These are phyloP conservation scores for Tetramorium parvispinum DNA, from an alignment of 1,140 invertebrate genomes.

Conservation along the genomic window DNA sequence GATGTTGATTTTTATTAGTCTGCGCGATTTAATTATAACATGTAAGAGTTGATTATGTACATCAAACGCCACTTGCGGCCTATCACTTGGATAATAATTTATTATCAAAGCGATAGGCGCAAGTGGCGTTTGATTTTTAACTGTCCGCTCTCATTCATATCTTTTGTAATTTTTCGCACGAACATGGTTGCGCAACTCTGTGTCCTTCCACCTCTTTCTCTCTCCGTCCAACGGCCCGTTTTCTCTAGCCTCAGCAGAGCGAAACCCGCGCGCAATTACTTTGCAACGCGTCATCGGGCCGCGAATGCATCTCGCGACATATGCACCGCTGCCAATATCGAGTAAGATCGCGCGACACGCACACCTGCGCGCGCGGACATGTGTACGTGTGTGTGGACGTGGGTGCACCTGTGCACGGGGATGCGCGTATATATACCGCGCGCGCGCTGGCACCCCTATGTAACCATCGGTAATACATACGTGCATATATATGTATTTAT, in stretches of 20 bases:
- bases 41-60: no score
- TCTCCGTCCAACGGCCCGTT: background rate
- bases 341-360: conserved; percentile 50
- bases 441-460: conserved; percentile 15
- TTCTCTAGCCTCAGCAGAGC: background rate
- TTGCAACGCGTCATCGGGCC: conserved; percentile 29
- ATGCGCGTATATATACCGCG: conserved; percentile 14
- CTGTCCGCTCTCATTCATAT: background rate
- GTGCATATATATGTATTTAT: background rate
- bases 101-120: background rate
- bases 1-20: background rate
- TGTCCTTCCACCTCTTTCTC: background rate
- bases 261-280: conserved; percentile 49
- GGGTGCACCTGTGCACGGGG: conserved; percentile 31
- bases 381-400: background rate
- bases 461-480: conserved; percentile 23
- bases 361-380: conserved; percentile 24
- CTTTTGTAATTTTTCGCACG: background rate
- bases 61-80: no score
- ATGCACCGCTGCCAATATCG: conserved; percentile 53
- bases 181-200: background rate
- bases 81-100: no score
- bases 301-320: conserved; percentile 55
- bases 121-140: background rate
- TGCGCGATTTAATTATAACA: background rate